Conservation (phyloP, 2,888 invertebrate genomes). For the Cordilura impudica region DNA sequence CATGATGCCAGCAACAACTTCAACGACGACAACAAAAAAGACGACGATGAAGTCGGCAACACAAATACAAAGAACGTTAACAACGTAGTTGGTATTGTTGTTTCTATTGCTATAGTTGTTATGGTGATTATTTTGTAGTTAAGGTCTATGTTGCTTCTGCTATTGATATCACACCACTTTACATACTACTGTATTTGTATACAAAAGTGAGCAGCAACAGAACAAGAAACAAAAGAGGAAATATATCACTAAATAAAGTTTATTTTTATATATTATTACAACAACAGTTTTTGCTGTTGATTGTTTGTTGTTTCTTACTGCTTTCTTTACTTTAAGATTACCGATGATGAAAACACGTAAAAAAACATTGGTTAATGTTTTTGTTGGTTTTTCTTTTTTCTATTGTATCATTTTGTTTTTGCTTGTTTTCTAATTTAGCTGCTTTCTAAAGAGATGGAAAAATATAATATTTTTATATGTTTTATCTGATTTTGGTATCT, state of each 20-base stretch:
- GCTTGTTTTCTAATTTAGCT: slow-evolving; percentile 22
- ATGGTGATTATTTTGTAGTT: slow-evolving; percentile 47
- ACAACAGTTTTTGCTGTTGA: slow-evolving; percentile 34
- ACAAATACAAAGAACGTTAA: slow-evolving; percentile 33
- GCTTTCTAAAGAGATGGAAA: slow-evolving; percentile 34
- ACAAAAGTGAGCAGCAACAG: background rate
- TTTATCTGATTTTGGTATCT: slow-evolving; percentile 28
- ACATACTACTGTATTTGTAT: background rate
- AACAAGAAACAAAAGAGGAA: background rate
- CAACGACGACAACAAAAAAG: background rate
- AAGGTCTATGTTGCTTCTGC: slow-evolving; percentile 20
- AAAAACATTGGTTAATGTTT: slow-evolving; percentile 19
- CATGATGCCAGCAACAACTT: slow-evolving; percentile 68
- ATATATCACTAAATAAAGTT: slow-evolving; percentile 36
- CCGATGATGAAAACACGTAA: slow-evolving; percentile 46
- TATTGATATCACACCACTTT: background rate
- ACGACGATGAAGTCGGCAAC: slow-evolving; percentile 34
- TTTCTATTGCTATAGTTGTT: slow-evolving; percentile 49
- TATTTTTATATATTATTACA: slow-evolving; percentile 46
- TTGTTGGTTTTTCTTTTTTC: slow-evolving; percentile 9
- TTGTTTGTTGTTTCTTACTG: slow-evolving; percentile 30
- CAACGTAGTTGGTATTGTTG: slow-evolving; percentile 32
- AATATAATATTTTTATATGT: slow-evolving; percentile 38
- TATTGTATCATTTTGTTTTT: background rate
- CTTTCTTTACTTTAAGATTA: slow-evolving; percentile 50